Base-by-base conservation (phyloP, 2,888 invertebrate species). In the Digitonthophagus gazella region DNA sequence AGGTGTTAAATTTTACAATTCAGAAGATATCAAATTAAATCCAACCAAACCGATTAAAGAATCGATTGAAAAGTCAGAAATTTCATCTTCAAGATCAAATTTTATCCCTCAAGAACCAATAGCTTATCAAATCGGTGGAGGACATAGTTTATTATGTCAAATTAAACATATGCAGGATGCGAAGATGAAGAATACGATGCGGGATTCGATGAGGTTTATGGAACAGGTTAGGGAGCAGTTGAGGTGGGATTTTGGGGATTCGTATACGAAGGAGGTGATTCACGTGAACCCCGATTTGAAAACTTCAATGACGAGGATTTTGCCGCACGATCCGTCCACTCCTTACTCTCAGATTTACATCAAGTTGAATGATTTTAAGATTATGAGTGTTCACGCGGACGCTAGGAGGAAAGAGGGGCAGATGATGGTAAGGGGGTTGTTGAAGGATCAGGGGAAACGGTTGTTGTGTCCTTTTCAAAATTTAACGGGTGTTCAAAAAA, bases 201-300 rank as follows among this genome's bases (percentile, higher is more conserved):
- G 58, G 15, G 58, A 58, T 14, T 18, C 18, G 16, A 58, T 58
- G 15, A 2, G 11, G 18, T 58, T 58, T 2, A 58, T 58, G 18
- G 58, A 58, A 1, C 58, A 58, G 11, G 58, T 58, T 16, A 58
- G 16, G 2, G 58, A 58, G n/a, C 14, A 11, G 18, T 15, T 58
- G 18, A 58, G 19, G 11, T 58, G 58, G 58, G 58, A 58, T 16
- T 58, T 58, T 16, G 58, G 58, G 11, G 58, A 58, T n/a, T 15
- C 16, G 15, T 58, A 58, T 16, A 58, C 58, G 18, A 58, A 58
- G 18, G 58, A 58, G 18, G 58, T 58, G 5, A 58, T 58, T 6
- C 58, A 58, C n/a, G 19, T 58, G 11, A 58, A 58, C 58, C 58
- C 58, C 1, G 58, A 58, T 58, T 15, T 58, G 18, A 58, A 58